phyloP scores from a whole-genome alignment of 2,888 invertebrate species.

The Microplitis manilae region DNA sequence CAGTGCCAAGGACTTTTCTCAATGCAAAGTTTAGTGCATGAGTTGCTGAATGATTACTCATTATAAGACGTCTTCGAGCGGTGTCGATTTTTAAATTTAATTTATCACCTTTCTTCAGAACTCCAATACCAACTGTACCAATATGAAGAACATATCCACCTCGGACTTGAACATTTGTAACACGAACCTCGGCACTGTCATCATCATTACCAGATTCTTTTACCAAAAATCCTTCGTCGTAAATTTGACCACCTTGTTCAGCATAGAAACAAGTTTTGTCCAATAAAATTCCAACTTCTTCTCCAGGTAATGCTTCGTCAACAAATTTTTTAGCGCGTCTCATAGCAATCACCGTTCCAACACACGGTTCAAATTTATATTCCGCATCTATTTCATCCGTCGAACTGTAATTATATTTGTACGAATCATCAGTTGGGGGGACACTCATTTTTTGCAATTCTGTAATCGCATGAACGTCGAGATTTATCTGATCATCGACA shows the following conservation, averaged over 20 bases:
- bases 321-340: conserved; percentile 89
- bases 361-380: conserved; percentile 83
- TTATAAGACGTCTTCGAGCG: conserved; percentile 88
- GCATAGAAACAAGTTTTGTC: conserved; percentile 97
- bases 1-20: conserved; percentile 89
- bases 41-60: conserved; percentile 99
- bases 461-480: conserved; percentile 96
- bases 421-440: conserved; percentile 89
- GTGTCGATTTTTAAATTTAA: conserved; percentile 87
- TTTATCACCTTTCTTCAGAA: conserved; percentile 87
- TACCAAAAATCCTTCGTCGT: conserved; percentile 93
- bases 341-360: conserved; percentile 86
- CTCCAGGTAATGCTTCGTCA: conserved; percentile 83
- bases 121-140: conserved; percentile 87
- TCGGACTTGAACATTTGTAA: conserved; percentile 93
- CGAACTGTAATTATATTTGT: conserved; percentile 89
- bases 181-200: conserved; percentile 87
- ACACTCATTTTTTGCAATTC: conserved; percentile 86
- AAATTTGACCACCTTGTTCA: conserved; percentile 99
- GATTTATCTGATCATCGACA: conserved; percentile 86
- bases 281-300: conserved; percentile 92
- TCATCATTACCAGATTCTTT: conserved; percentile 79
- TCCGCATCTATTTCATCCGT: conserved; percentile 79
- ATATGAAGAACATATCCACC: conserved; percentile 97
- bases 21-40: conserved; percentile 97